Percentiles rank a stretch among this genome's conserved stretches.
Conservation (phyloP, 2,797 vertebrate species). For the Trachops cirrhosus region DNA sequence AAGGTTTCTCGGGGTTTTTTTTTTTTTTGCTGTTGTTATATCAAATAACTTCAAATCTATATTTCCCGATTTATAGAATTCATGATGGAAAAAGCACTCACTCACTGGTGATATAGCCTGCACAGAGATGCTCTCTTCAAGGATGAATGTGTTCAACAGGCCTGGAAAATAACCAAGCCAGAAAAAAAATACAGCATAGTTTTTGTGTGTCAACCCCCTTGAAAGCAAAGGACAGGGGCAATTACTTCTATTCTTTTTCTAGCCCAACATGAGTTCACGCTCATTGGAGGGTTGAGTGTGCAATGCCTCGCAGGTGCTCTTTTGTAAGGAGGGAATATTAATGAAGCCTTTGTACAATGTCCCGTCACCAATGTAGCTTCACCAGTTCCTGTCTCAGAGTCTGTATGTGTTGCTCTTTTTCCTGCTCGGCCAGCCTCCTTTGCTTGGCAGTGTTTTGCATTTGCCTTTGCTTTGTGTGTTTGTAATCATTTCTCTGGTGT, state of each 20-base stretch:
- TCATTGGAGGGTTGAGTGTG: slow-evolving; percentile 43
- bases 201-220: slow-evolving; percentile 65
- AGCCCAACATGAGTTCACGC: slow-evolving; percentile 23
- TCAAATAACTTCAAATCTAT: neutral
- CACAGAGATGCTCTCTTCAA: neutral
- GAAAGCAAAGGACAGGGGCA: slow-evolving; percentile 43
- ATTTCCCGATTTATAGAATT: neutral
- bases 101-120: neutral
- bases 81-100: neutral
- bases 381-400: slow-evolving; percentile 28
- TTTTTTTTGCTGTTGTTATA: no score
- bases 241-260: slow-evolving; percentile 54
- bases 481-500: slow-evolving; percentile 43
- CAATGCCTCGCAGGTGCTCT: slow-evolving; percentile 73
- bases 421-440: slow-evolving; percentile 21
- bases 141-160: slow-evolving; percentile 31
- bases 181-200: slow-evolving; percentile 39
- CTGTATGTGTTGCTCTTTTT: slow-evolving; percentile 57
- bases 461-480: slow-evolving; percentile 23
- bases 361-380: slow-evolving; percentile 68
- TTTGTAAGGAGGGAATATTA: slow-evolving; percentile 75
- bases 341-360: slow-evolving; percentile 69
- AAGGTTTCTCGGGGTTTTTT: neutral
- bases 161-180: slow-evolving; percentile 32
- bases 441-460: slow-evolving; percentile 27